A percentile compares a stretch with the other conserved stretches of the same genome.
phyloP scores from a whole-genome alignment of 2,797 vertebrate genomes.

The Platalea minor region DNA sequence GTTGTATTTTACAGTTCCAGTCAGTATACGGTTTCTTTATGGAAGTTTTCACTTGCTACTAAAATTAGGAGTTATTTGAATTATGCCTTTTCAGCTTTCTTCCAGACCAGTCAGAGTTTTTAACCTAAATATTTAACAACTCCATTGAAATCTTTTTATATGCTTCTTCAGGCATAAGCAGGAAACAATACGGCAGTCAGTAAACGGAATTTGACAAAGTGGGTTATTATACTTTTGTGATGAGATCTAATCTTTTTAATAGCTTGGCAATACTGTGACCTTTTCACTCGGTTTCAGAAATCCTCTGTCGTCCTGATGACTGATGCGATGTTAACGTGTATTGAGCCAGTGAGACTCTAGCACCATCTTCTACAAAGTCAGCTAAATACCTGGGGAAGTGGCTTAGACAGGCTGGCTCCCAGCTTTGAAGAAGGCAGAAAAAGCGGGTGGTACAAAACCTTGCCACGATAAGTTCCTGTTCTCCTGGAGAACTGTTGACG shows the following conservation, averaged over 20 bases:
- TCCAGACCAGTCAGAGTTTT: background rate
- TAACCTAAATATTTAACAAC: conserved; percentile 31
- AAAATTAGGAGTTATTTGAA: conserved; percentile 1
- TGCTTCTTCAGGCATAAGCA: background rate
- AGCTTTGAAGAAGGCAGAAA: background rate
- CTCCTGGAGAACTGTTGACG: background rate
- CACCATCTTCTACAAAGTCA: background rate
- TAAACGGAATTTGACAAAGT: background rate
- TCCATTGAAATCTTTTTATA: background rate
- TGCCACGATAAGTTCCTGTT: background rate
- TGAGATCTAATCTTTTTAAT: background rate
- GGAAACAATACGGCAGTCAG: background rate
- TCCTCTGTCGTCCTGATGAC: background rate
- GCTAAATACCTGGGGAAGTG: background rate
- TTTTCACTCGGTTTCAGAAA: background rate
- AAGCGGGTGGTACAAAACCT: background rate
- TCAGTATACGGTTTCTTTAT: background rate
- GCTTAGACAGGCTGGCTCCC: background rate
- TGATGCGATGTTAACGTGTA: background rate
- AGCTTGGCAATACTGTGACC: background rate
- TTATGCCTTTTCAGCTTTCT: background rate
- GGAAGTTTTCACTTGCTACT: background rate
- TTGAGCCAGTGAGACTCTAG: background rate
- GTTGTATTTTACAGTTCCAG: background rate
- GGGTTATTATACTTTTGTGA: background rate